These are phyloP conservation scores for Orcinus orca DNA, from an alignment of 2,113 vertebrate genomes.

Conservation along the genomic window DNA sequence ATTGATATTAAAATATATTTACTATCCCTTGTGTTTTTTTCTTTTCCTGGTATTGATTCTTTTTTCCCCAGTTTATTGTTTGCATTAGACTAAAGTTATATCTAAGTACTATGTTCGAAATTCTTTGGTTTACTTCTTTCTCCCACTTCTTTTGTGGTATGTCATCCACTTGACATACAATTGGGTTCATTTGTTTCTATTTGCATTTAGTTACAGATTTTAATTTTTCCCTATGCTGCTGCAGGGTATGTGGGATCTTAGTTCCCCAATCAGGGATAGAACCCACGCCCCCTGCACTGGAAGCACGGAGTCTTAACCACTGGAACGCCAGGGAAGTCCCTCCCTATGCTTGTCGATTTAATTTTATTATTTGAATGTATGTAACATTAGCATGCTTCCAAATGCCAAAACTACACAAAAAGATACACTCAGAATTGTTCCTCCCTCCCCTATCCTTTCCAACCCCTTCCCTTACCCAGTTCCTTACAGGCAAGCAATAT, in stretches of 20 bases:
- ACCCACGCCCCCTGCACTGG: too few species aligned
- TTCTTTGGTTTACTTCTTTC: neutral
- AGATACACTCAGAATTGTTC: neutral
- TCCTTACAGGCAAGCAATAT: neutral
- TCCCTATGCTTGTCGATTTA: neutral
- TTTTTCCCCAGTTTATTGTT: neutral
- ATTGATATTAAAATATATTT: neutral
- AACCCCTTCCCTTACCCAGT: neutral
- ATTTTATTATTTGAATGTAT: neutral
- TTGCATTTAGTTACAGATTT: neutral
- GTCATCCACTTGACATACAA: neutral
- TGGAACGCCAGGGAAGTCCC: too few species aligned
- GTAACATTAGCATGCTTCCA: neutral
- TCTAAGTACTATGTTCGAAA: neutral
- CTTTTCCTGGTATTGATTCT: neutral
- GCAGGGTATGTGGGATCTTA: too few species aligned
- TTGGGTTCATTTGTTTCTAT: neutral
- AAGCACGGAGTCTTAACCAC: too few species aligned
- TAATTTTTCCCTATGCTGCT: neutral
- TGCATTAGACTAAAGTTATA: neutral
- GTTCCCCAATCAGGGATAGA: too few species aligned
- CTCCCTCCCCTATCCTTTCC: neutral
- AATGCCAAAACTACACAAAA: neutral
- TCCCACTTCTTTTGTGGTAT: neutral
- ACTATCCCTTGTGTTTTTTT: neutral